These are phyloP conservation scores for Apeira syringaria DNA, from an alignment of 2,888 invertebrate genomes.

Conservation along the genomic window DNA sequence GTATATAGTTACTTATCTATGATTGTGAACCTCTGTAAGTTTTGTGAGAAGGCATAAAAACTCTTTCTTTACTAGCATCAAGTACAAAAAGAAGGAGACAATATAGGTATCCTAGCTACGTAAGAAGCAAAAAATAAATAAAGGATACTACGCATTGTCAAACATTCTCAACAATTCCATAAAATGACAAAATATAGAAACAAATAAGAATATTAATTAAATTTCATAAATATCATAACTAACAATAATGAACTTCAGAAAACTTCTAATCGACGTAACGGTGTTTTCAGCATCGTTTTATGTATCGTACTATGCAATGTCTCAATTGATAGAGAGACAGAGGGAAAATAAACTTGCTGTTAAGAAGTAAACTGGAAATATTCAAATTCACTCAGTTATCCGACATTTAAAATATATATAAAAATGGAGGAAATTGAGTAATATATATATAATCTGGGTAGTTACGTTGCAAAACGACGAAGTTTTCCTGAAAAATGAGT, in stretches of 20 bases:
- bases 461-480: neutral
- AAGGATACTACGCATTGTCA: too few relatives aligned
- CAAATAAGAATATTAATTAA: too few relatives aligned
- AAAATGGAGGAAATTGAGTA: neutral
- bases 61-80: too few relatives aligned
- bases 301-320: conserved; percentile 51
- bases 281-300: conserved; percentile 54
- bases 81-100: too few relatives aligned
- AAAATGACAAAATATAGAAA: too few relatives aligned
- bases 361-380: conserved; percentile 10
- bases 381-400: neutral
- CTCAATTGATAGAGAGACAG: conserved; percentile 43
- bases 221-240: too few relatives aligned
- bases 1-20: too few relatives aligned
- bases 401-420: neutral
- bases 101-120: too few relatives aligned
- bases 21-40: too few relatives aligned
- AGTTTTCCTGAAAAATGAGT: neutral
- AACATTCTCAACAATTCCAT: too few relatives aligned
- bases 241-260: conserved; percentile 43
- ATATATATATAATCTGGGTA: neutral
- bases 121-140: too few relatives aligned
- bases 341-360: conserved; percentile 30
- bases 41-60: too few relatives aligned
- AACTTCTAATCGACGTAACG: conserved; percentile 41